These are phyloP conservation scores for Eurois occulta DNA, from an alignment of 2,888 invertebrate genomes.

Conservation along the genomic window DNA sequence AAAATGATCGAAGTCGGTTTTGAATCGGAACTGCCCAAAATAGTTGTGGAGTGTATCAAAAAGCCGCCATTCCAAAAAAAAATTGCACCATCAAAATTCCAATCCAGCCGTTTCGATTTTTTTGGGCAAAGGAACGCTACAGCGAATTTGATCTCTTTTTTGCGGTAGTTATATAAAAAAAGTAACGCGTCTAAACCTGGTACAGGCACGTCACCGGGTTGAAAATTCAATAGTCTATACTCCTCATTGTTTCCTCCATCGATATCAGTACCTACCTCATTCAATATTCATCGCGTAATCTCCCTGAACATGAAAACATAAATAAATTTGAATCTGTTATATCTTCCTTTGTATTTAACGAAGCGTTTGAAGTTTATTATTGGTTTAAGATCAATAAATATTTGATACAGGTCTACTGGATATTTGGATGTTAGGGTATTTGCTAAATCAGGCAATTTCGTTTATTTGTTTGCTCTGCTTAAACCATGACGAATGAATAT, in stretches of 20 bases:
- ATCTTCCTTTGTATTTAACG: constrained; percentile 55
- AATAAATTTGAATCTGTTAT: constrained; percentile 70
- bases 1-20: constrained; percentile 19
- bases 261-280: constrained; percentile 62
- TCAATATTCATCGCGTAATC: constrained; percentile 72
- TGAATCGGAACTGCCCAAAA: constrained; percentile 24
- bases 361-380: constrained; percentile 50
- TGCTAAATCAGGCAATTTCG: constrained; percentile 28
- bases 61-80: not conserved
- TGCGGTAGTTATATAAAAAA: constrained; percentile 19
- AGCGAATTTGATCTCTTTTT: constrained; percentile 27
- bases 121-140: constrained; percentile 30
- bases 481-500: not conserved
- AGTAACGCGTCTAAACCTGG: not conserved
- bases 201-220: constrained; percentile 17
- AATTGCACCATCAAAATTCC: constrained; percentile 20
- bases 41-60: constrained; percentile 7
- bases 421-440: constrained; percentile 28
- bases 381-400: constrained; percentile 48
- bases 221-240: constrained; percentile 33
- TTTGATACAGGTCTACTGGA: constrained; percentile 33
- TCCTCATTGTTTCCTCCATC: constrained; percentile 57
- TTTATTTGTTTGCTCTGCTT: constrained; percentile 20
- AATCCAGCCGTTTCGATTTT: not conserved
- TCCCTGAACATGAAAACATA: constrained; percentile 68